Evolutionary conservation across 1,140 invertebrate species (phyloP), one percentile per base, ranked within the genome.

Genomic region (Zaprionus africanus): DNA sequence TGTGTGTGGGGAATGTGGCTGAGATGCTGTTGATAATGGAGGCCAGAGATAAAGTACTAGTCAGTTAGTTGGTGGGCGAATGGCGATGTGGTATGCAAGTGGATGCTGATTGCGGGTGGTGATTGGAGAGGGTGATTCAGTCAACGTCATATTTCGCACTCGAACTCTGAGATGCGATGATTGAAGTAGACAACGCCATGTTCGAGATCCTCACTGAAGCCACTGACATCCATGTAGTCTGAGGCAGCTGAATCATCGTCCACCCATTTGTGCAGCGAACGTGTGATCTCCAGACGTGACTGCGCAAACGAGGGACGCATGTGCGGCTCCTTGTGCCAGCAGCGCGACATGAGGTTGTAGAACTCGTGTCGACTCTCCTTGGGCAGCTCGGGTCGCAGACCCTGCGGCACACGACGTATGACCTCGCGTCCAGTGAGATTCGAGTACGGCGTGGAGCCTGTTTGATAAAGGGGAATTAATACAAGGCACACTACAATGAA

Each of bases 401-500:
- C 96, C 74, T 96, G 96, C 15, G 96, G 95, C 49, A 97, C 96
- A 53, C 95, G 94, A 2, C 96, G 93, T 92, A 97, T 95, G 13
- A 97, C 96, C 88, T 97, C 96, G 1, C 96, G 93, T 0, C 96
- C 96, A 19, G 95, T 95, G 94, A 97, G 95, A 49, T 96, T 95
- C 22, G 96, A 96, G 91, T 97, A 97, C 1, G 96, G 96, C 80
- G 96, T 97, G 22, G 96, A 97, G 66, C 96, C 96, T 97, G 74
- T 1, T 58, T 66, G 13, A 13, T 5, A 26, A 1, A 5, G 15
- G 6, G 1, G 17, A 22, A 26, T 75, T 17, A 70, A 38, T 63
- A 57, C 17, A 31, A 24, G 2, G n/a, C 19, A 19, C 26, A 5
- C 12, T 9, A 17, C 4, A 5, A 0, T 1, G 3, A 26, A 7